phyloP scores from a whole-genome alignment of 2,888 invertebrate genomes.

The Nebria brevicollis region DNA sequence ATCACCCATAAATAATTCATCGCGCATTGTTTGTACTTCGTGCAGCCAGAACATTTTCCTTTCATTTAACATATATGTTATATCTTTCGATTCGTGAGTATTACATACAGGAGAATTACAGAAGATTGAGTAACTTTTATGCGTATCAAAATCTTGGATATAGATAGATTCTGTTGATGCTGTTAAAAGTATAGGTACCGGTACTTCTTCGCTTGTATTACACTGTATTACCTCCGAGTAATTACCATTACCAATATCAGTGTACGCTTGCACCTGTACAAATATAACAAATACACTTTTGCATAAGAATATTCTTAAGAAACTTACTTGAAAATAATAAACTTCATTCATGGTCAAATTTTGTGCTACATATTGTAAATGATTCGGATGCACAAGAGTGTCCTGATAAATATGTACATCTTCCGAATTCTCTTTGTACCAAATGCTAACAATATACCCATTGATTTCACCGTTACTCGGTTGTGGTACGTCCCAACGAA shows the following conservation, averaged over 20 bases:
- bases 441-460: constrained; percentile 79
- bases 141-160: constrained; percentile 80
- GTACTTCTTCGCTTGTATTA: constrained; percentile 76
- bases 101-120: constrained; percentile 72
- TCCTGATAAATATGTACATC: constrained; percentile 65
- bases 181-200: constrained; percentile 81
- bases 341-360: constrained; percentile 70
- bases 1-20: constrained; percentile 68
- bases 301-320: not conserved
- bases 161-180: constrained; percentile 78
- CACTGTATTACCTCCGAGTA: constrained; percentile 73
- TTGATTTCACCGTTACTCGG: constrained; percentile 79
- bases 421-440: constrained; percentile 64
- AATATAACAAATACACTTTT: constrained; percentile 33
- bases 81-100: constrained; percentile 75
- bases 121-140: constrained; percentile 66
- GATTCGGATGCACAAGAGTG: constrained; percentile 64
- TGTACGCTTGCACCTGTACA: constrained; percentile 81
- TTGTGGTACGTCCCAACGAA: constrained; percentile 84
- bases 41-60: constrained; percentile 85
- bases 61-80: constrained; percentile 76
- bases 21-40: constrained; percentile 66
- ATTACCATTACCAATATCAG: constrained; percentile 79
- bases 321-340: constrained; percentile 74
- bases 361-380: constrained; percentile 69